Percentiles rank a stretch among this genome's conserved stretches.
Conservation (phyloP, 2,797 vertebrate species). For the Hephaestus fuliginosus region DNA sequence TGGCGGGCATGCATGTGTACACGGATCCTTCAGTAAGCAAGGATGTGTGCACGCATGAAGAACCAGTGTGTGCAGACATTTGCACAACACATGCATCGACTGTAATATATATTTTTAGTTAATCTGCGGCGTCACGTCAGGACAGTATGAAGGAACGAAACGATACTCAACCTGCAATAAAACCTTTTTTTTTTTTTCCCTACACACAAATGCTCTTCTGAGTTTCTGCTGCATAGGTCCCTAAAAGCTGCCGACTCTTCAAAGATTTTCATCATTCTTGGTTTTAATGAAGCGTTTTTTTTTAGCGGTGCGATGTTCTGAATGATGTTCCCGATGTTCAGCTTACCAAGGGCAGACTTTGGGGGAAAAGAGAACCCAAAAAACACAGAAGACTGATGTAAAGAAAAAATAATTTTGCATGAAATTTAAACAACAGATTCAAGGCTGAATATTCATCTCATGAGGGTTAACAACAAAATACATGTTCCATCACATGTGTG, state of each 20-base stretch:
- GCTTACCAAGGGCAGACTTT: neutral
- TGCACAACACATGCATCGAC: too few relatives aligned
- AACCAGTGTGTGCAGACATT: neutral
- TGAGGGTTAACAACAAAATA: neutral
- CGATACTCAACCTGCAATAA: too few relatives aligned
- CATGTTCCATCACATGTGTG: neutral
- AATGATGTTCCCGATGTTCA: neutral
- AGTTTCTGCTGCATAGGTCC: neutral
- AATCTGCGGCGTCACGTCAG: neutral
- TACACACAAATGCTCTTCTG: neutral
- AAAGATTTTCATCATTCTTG: slow-evolving; percentile 15
- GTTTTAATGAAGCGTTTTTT: slow-evolving; percentile 23
- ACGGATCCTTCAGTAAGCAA: neutral
- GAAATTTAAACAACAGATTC: neutral
- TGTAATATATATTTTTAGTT: too few relatives aligned
- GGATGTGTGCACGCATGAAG: neutral
- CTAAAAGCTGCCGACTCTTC: slow-evolving; percentile 25
- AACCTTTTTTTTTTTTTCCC: too few relatives aligned
- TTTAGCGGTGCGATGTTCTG: slow-evolving; percentile 27
- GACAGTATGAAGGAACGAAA: too few relatives aligned
- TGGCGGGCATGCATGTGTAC: neutral
- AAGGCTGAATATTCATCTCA: neutral
- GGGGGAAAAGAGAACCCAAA: neutral
- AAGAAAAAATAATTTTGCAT: neutral
- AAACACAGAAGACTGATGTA: neutral